Percentiles rank a stretch among this genome's conserved stretches.
Evolutionary conservation across 2,888 invertebrate genomes (phyloP).

Genomic region (Andrena haemorrhoa): DNA sequence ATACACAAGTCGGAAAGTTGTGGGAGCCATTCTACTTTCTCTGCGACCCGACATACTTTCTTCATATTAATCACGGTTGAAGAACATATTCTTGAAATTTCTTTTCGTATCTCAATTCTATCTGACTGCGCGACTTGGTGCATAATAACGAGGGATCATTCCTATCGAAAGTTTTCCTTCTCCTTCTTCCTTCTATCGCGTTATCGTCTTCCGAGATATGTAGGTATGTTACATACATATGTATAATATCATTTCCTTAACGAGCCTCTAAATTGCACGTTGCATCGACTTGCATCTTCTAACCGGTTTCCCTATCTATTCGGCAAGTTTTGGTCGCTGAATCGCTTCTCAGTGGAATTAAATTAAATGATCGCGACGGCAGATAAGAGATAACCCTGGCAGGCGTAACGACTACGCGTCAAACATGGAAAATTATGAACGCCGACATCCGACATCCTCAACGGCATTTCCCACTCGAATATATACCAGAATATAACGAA

Average conservation of each 20-base stretch:
- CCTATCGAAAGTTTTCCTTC: neutral
- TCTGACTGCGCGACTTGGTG: neutral
- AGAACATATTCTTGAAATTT: constrained; percentile 17
- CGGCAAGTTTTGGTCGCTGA: neutral
- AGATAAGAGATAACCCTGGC: constrained; percentile 1
- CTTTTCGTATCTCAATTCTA: neutral
- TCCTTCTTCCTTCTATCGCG: neutral
- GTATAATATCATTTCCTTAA: neutral
- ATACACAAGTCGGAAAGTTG: constrained; percentile 7
- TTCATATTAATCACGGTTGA: constrained; percentile 33
- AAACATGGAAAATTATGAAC: neutral
- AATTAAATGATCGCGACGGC: neutral
- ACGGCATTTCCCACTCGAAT: neutral
- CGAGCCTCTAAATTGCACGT: neutral
- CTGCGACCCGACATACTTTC: constrained; percentile 63
- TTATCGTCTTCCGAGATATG: neutral
- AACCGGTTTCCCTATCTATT: neutral
- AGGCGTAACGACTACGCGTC: neutral
- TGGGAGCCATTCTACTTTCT: constrained; percentile 59
- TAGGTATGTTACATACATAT: too few relatives aligned
- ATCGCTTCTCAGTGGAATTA: neutral
- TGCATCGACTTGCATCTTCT: neutral
- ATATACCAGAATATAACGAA: neutral
- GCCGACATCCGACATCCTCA: neutral
- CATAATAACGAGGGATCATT: neutral